Evolutionary conservation across 2,888 invertebrate genomes (phyloP).

Genomic region (Papilio gigon): DNA sequence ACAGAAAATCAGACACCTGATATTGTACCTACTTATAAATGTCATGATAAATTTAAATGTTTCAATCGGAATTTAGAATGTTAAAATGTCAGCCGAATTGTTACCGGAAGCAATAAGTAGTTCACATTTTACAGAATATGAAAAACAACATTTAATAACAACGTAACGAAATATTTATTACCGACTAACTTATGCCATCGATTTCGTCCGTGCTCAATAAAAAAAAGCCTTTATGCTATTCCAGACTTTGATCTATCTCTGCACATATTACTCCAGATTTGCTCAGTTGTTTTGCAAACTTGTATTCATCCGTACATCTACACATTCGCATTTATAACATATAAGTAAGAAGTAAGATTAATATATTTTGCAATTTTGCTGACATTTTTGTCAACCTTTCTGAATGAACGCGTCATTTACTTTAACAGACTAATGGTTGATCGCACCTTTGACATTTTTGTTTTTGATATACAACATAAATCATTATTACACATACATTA

Average conservation of each 20-base stretch:
- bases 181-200: no score
- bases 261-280: no score
- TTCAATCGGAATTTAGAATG: conserved; percentile 39
- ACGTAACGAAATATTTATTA: no score
- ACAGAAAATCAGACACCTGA: conserved; percentile 27
- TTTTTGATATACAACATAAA: not conserved
- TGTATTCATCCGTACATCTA: no score
- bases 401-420: not conserved
- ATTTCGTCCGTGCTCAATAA: no score
- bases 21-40: conserved; percentile 22
- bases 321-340: no score
- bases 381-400: conserved; percentile 3
- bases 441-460: not conserved
- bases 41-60: conserved; percentile 30
- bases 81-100: conserved; percentile 34
- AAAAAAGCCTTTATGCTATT: no score
- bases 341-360: no score
- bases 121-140: not conserved
- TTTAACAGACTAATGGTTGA: not conserved
- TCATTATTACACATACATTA: no score
- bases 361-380: conserved; percentile 2
- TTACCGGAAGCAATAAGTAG: conserved; percentile 6
- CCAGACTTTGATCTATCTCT: no score
- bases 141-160: not conserved
- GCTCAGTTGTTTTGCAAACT: no score